Percentiles rank a stretch among this genome's conserved stretches.
Conservation (phyloP, 2,888 invertebrate species). For the Pemphredon lugubris region DNA sequence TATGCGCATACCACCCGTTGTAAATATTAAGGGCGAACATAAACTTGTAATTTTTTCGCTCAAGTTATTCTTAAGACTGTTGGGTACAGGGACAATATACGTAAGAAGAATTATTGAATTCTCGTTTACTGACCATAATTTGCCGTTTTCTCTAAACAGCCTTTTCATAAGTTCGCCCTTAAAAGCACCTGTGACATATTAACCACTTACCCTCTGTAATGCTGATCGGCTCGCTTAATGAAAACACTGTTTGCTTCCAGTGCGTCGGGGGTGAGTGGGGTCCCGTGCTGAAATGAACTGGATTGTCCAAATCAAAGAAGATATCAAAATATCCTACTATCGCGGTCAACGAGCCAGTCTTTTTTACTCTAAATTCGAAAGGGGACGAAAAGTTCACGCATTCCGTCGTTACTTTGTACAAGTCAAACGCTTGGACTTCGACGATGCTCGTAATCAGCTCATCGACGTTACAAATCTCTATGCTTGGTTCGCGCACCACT, state of each 20-base stretch:
- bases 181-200: too few relatives aligned
- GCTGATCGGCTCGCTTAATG: conserved; percentile 87
- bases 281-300: conserved; percentile 89
- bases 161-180: too few relatives aligned
- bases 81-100: too few relatives aligned
- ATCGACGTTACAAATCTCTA: conserved; percentile 83
- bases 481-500: conserved; percentile 89
- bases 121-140: too few relatives aligned
- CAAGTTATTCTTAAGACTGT: too few relatives aligned
- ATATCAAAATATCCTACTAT: conserved; percentile 96
- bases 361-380: conserved; percentile 86
- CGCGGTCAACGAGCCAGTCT: conserved; percentile 88
- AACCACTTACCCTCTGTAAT: conserved; percentile 86
- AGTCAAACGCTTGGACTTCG: conserved; percentile 84
- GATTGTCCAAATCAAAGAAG: conserved; percentile 88
- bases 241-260: conserved; percentile 97
- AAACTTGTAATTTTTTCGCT: too few relatives aligned
- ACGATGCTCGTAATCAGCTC: conserved; percentile 76
- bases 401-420: conserved; percentile 87
- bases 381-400: conserved; percentile 88
- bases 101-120: too few relatives aligned
- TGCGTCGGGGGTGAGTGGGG: conserved; percentile 90
- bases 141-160: too few relatives aligned
- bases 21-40: too few relatives aligned
- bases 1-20: too few relatives aligned